Evolutionary conservation across 2,888 invertebrate genomes (phyloP).

Genomic region (Andrena trimmerana): DNA sequence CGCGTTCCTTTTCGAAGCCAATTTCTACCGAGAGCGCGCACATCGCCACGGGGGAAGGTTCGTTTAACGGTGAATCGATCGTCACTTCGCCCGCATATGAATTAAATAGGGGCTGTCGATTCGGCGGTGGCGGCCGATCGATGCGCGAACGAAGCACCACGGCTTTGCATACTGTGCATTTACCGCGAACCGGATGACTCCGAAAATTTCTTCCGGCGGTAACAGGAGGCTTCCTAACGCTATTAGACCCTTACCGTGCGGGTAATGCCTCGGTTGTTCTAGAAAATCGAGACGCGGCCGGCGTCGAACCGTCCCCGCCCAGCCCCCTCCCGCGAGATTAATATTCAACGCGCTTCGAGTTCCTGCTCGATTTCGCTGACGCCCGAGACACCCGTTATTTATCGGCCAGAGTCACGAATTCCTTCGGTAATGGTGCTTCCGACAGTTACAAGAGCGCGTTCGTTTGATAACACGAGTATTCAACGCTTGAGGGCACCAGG

Average conservation of each 20-base stretch:
- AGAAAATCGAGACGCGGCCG: slow-evolving; percentile 59
- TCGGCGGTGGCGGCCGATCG: slow-evolving; percentile 34
- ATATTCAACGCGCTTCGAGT: slow-evolving; percentile 32
- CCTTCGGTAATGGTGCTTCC: neutral
- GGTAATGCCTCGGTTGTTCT: slow-evolving; percentile 51
- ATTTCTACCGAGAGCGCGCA: slow-evolving; percentile 1
- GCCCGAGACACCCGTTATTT: slow-evolving; percentile 1
- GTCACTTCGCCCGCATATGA: slow-evolving; percentile 33
- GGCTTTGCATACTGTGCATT: slow-evolving; percentile 57
- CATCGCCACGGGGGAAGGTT: neutral
- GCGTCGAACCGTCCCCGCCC: slow-evolving; percentile 1
- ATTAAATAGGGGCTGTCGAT: slow-evolving; percentile 53
- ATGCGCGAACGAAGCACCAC: slow-evolving; percentile 51
- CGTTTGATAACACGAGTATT: slow-evolving; percentile 6
- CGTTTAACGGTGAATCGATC: slow-evolving; percentile 37
- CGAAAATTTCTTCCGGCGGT: slow-evolving; percentile 68
- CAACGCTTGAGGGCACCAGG: neutral
- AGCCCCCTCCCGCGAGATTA: slow-evolving; percentile 29
- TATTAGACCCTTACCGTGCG: slow-evolving; percentile 57
- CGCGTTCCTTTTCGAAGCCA: slow-evolving; percentile 1
- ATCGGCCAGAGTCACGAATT: neutral
- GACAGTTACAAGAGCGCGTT: too few species aligned
- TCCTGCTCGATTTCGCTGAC: slow-evolving; percentile 18
- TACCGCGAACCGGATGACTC: slow-evolving; percentile 60
- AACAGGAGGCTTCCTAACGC: slow-evolving; percentile 69